phyloP scores from a whole-genome alignment of 1,140 invertebrate species.

The Drosophila takahashii region DNA sequence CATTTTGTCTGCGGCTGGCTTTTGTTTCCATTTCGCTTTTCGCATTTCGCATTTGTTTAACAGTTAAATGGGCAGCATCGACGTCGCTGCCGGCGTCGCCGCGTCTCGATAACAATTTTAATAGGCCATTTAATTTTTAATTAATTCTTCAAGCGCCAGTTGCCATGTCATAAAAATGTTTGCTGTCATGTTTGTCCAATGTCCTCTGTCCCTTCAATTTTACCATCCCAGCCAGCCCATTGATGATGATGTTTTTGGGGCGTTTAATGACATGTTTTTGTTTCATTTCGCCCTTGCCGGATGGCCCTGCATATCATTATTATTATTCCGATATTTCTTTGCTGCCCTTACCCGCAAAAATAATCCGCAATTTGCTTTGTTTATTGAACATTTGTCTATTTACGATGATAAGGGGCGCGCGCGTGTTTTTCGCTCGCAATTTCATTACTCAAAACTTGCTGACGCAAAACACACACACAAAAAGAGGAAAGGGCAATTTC shows the following conservation, averaged over 20 bases:
- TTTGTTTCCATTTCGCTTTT: constrained; percentile 55
- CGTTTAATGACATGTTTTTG: constrained; percentile 73
- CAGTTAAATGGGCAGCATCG: constrained; percentile 44
- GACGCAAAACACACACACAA: constrained; percentile 15
- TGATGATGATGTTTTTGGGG: constrained; percentile 28
- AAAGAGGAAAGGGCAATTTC: neutral
- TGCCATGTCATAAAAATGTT: constrained; percentile 79
- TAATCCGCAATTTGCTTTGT: constrained; percentile 56
- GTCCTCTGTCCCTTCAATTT: neutral
- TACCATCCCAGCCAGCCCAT: neutral
- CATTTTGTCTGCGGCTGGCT: constrained; percentile 33
- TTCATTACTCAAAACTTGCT: constrained; percentile 65
- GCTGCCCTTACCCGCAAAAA: neutral
- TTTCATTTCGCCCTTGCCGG: constrained; percentile 38
- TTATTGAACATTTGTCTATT: constrained; percentile 77
- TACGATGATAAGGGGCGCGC: constrained; percentile 48
- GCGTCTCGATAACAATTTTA: constrained; percentile 82
- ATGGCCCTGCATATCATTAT: constrained; percentile 73
- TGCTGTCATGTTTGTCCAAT: constrained; percentile 63
- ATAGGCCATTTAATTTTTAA: constrained; percentile 83
- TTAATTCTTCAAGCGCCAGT: constrained; percentile 81
- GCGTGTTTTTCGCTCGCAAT: constrained; percentile 63
- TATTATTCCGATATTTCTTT: constrained; percentile 53
- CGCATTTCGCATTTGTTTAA: constrained; percentile 48
- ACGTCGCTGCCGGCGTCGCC: constrained; percentile 49